phyloP scores from a whole-genome alignment of 2,797 vertebrate genomes.

The Calcarius lapponicus region DNA sequence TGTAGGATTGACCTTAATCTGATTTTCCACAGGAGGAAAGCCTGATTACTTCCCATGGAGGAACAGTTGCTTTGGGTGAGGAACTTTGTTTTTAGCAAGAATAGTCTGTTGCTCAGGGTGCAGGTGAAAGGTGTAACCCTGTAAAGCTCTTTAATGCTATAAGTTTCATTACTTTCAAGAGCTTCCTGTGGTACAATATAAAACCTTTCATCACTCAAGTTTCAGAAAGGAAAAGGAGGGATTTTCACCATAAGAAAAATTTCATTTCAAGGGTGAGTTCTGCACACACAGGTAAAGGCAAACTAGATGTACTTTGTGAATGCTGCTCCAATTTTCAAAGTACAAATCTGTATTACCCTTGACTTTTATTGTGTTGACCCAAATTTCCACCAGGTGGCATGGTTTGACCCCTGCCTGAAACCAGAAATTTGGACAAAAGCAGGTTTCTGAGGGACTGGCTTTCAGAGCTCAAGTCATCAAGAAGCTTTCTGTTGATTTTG shows the following conservation, averaged over 20 bases:
- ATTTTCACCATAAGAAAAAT: not conserved
- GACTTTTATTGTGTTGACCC: constrained; percentile 3
- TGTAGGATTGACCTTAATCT: not conserved
- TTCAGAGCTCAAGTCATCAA: not conserved
- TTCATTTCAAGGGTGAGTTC: not conserved
- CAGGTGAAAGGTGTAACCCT: not conserved
- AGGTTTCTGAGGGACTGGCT: not conserved
- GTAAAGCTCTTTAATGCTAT: not conserved
- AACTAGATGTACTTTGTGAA: not conserved
- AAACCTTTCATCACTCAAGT: constrained; percentile 24
- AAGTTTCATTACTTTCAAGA: constrained; percentile 10
- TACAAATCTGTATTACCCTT: not conserved
- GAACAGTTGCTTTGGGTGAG: not conserved
- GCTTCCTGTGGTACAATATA: not conserved
- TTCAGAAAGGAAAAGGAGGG: not conserved
- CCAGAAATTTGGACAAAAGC: not conserved
- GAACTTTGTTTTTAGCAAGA: not conserved
- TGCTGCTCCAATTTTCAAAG: not conserved
- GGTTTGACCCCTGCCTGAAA: not conserved
- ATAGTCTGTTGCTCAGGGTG: not conserved
- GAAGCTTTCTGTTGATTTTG: not conserved
- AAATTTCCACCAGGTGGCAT: constrained; percentile 38
- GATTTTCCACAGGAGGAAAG: not conserved
- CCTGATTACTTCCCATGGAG: not conserved
- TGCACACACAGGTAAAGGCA: not conserved